Evolutionary conservation across 1,140 invertebrate genomes (phyloP).

Genomic region (Thaumatotibia leucotreta): DNA sequence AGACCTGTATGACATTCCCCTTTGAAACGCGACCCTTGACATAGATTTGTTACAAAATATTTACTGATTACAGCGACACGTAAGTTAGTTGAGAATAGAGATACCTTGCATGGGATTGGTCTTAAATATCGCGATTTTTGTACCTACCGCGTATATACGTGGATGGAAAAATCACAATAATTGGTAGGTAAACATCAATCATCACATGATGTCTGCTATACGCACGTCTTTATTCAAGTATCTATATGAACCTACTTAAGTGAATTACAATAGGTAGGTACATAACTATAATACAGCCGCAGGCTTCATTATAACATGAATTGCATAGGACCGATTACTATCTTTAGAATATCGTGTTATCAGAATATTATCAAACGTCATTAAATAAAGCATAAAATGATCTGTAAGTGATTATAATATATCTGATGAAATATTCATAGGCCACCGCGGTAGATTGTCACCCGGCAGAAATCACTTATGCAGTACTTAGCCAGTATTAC

Average conservation of each 20-base stretch:
- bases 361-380: conserved; percentile 5
- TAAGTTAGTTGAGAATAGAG: not conserved
- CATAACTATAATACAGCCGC: no score
- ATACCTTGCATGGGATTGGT: no score
- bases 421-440: conserved; percentile 65
- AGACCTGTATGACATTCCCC: not conserved
- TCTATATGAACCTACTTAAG: no score
- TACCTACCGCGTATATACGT: no score
- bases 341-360: not conserved
- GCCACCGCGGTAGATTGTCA: conserved; percentile 56
- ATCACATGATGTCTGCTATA: no score
- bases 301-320: no score
- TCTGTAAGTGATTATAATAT: conserved; percentile 47
- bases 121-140: no score
- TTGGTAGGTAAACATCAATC: no score
- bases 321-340: no score
- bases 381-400: conserved; percentile 28
- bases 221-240: no score
- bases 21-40: not conserved
- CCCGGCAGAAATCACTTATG: conserved; percentile 53
- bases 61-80: not conserved
- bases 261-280: no score
- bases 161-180: no score
- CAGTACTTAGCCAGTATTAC: conserved; percentile 28
- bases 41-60: not conserved